Evolutionary conservation across 2,113 vertebrate species (phyloP).

Genomic region (Calyptomena viridis): DNA sequence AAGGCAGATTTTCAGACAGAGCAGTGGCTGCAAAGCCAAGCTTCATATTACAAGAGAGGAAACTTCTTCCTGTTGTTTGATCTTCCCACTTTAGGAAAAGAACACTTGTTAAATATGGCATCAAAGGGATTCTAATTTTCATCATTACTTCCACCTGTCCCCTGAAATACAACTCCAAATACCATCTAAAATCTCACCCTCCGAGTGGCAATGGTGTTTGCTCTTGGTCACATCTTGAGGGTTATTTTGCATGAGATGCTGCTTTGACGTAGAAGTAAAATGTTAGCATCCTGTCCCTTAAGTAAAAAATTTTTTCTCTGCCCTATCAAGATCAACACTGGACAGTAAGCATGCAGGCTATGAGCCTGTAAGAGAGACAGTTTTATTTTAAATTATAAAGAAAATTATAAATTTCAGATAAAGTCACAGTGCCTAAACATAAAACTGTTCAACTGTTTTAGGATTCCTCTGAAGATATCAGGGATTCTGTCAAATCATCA

Average conservation of each 20-base stretch:
- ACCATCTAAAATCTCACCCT: neutral
- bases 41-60: neutral
- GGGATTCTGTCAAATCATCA: neutral
- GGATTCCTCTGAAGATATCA: neutral
- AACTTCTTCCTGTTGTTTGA: slow-evolving; percentile 40
- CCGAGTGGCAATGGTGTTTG: neutral
- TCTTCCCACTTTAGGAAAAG: neutral
- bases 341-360: neutral
- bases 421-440: neutral
- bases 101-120: slow-evolving; percentile 1
- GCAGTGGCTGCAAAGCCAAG: neutral
- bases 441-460: neutral
- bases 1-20: neutral
- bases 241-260: neutral
- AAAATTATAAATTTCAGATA: neutral
- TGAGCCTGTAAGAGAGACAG: neutral
- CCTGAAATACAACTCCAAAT: slow-evolving; percentile 46
- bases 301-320: neutral
- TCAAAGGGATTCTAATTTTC: slow-evolving; percentile 41
- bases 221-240: neutral
- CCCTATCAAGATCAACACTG: neutral
- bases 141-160: slow-evolving; percentile 42
- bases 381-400: neutral
- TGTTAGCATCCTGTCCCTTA: neutral
- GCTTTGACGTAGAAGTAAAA: neutral